Evolutionary conservation across 2,888 invertebrate species (phyloP), one percentile per base, ranked within the genome.

Genomic region (Macrosiphum euphorbiae): DNA sequence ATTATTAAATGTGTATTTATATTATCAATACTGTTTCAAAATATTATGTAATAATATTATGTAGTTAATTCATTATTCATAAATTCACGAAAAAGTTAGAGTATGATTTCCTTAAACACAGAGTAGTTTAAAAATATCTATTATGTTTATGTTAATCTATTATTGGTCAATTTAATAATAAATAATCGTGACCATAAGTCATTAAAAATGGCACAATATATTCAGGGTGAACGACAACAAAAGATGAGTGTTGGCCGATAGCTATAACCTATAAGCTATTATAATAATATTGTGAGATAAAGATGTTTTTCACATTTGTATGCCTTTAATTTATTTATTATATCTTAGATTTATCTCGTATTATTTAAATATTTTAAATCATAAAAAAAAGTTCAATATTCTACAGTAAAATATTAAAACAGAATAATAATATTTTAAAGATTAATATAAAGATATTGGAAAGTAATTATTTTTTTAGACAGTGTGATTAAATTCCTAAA

Each of bases 131-230:
- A 84, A 50, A 16, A 28, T 41, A 84, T 91, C 41, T 41, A 84
- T 91, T 91, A 84, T 91, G 52, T 78, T 91, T 52, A 84, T 91
- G 52, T 11, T 84, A 84, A 84, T 91, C 78, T 41, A 52, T 35
- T 50, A 41, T 91, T 84, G 28, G n/a, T 28, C 41, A 84, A 91
- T 91, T 84, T 78, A 28, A 84, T 91, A 91, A 52, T 41, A 52
- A 52, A 28, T 26, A 91, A 91, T 91, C 84, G 90, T 91, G 90
- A 91, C 52, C 28, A 52, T 52, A 28, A 91, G 84, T 84, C 84
- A 90, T 91, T 91, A 91, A 84, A 90, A 90, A 91, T 91, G 84
- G 84, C 90, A 52, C 41, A 91, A 91, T 84, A 52, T 26, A 52
- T 91, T 84, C 90, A 91, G 84, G 84, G 90, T 41, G n/a, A 91